Evolutionary conservation across 2,888 invertebrate genomes (phyloP), one percentile per base, ranked within the genome.

Genomic region (Sphecodes monilicornis): DNA sequence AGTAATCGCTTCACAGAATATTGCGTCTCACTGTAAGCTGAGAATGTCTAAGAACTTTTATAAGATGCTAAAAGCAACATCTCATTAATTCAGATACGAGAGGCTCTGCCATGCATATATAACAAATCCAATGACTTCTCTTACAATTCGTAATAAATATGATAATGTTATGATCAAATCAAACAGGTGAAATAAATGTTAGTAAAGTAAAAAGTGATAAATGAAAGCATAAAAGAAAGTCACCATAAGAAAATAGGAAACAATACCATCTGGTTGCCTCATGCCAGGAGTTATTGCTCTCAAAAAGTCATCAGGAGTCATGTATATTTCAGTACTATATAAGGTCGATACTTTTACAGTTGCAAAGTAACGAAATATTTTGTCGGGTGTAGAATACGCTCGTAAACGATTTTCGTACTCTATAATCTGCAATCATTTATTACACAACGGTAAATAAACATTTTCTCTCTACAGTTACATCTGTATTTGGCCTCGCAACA

Each of bases 351-450:
- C 95, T 96, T 98, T 98, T 91, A 99, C 97, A 36, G 99, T 99
- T 69, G 99, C 99, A 96, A 99, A 99, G 95, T 99, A 99, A 90
- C 99, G 97, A 96, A 99, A 99, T 95, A 99, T 98, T 96, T 99
- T 99, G 95, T 99, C 99, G 74, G 99, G 99, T 60, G 99, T 98
- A n/a, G 99, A 99, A 96, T 97, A 99, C 89, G 98, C 96, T 91
- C 99, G 96, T 96, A 99, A 97, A 93, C 99, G 97, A 95, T 99
- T 99, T 95, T 99, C 99, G 96, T 99, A 99, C 95, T 99, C 99
- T 94, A 99, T 98, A 92, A 99, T 98, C 99, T 99, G 96, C 86
- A 95, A 94, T 86, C 93, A 93, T 91, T 93, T 78, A 66, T 69
- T 46, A 57, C 54, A 76, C 76, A 88, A 73, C 87, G 85, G 85